A percentile compares a stretch with the other conserved stretches of the same genome.
phyloP scores from a whole-genome alignment of 2,888 invertebrate species.

The Coecobrya sp. region DNA sequence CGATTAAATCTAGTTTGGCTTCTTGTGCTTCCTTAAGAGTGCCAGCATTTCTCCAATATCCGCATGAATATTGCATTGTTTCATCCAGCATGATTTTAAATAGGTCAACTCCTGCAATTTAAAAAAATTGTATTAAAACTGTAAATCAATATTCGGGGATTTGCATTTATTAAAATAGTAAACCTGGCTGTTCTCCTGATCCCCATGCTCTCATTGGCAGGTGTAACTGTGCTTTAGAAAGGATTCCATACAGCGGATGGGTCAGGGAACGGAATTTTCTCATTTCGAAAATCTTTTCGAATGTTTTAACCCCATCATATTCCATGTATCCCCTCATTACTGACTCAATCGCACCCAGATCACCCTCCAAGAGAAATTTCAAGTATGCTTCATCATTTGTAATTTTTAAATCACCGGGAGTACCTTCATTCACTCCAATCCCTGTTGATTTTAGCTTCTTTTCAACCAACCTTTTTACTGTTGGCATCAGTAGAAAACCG shows the following conservation, averaged over 20 bases:
- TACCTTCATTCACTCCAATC: conserved; percentile 32
- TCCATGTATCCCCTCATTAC: conserved; percentile 61
- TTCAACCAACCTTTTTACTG: conserved; percentile 51
- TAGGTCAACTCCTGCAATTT: conserved; percentile 30
- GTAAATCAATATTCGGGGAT: not conserved
- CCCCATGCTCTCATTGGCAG: conserved; percentile 55
- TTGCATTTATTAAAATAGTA: not conserved
- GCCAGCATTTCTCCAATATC: conserved; percentile 82
- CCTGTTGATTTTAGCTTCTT: conserved; percentile 40
- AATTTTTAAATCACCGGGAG: conserved; percentile 56
- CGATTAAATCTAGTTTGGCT: conserved; percentile 83
- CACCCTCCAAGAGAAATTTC: conserved; percentile 59
- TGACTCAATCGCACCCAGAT: conserved; percentile 61
- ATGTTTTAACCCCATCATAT: conserved; percentile 63
- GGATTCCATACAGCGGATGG: conserved; percentile 36
- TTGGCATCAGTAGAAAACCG: not conserved
- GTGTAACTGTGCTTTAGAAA: conserved; percentile 34
- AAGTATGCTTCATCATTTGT: conserved; percentile 58
- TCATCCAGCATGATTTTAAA: conserved; percentile 67
- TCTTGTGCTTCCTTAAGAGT: conserved; percentile 82
- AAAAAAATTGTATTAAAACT: not conserved
- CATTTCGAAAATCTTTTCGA: conserved; percentile 53
- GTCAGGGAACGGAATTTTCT: conserved; percentile 34
- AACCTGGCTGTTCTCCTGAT: conserved; percentile 64
- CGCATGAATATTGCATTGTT: conserved; percentile 83